A percentile compares a stretch with the other conserved stretches of the same genome.
Evolutionary conservation across 2,888 invertebrate species (phyloP).

Genomic region (Dascillus cervinus): DNA sequence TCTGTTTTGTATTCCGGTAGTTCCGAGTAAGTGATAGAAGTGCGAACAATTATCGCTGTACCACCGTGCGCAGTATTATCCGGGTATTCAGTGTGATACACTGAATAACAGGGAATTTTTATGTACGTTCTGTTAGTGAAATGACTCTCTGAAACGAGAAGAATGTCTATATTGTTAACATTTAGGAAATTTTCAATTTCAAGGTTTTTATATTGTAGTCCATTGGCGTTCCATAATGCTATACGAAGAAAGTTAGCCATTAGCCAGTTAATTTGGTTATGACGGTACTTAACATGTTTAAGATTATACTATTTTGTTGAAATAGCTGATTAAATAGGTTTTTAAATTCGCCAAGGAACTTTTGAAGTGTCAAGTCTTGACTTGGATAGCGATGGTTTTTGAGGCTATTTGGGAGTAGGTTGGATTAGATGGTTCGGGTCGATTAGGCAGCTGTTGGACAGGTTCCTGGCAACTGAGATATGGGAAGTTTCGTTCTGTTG

Average conservation of each 20-base stretch:
- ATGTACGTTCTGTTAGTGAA: slow-evolving; percentile 3
- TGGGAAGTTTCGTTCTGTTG: slow-evolving; percentile 1
- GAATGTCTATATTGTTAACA: not conserved
- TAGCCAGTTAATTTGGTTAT: slow-evolving; percentile 1
- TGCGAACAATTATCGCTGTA: slow-evolving; percentile 2
- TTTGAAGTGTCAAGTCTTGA: too few relatives aligned
- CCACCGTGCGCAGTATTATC: slow-evolving; percentile 4
- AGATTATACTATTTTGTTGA: slow-evolving; percentile 2
- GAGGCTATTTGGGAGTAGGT: not conserved
- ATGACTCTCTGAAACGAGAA: not conserved
- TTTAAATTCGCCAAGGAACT: slow-evolving; percentile 1
- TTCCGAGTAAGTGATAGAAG: not conserved
- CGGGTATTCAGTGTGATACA: slow-evolving; percentile 3
- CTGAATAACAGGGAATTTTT: slow-evolving; percentile 2
- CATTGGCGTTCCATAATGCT: slow-evolving; percentile 2
- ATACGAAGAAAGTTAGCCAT: not conserved
- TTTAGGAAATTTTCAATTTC: too few relatives aligned
- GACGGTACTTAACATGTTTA: slow-evolving; percentile 2
- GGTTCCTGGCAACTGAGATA: not conserved
- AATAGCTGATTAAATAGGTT: slow-evolving; percentile 1
- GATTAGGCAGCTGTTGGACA: slow-evolving; percentile 2
- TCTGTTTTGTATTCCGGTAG: slow-evolving; percentile 2
- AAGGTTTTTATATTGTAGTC: slow-evolving; percentile 2
- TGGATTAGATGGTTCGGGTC: too few relatives aligned
- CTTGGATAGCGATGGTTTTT: slow-evolving; percentile 1